Conservation (phyloP, 1,140 invertebrate genomes). For the Megalonaias nervosa region DNA sequence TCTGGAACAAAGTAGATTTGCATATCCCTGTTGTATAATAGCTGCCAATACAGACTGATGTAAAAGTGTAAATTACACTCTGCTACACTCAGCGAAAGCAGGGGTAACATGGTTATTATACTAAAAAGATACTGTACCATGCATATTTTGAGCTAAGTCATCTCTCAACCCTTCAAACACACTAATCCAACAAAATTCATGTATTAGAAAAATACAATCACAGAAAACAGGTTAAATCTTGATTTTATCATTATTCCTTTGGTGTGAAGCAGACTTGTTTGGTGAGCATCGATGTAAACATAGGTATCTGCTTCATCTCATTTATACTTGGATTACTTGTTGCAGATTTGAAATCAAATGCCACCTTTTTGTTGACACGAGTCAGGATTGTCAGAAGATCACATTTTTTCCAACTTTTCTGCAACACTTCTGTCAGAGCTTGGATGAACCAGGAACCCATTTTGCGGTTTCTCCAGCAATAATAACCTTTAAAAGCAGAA, state of each 20-base stretch:
- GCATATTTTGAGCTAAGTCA: no score
- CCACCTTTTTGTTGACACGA: conserved; percentile 90
- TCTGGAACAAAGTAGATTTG: no score
- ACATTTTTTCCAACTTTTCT: conserved; percentile 74
- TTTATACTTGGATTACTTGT: conserved; percentile 86
- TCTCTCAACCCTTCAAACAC: no score
- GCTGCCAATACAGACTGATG: no score
- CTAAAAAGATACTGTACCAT: no score
- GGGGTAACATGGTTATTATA: no score
- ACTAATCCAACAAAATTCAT: no score
- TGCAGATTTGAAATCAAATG: conserved; percentile 92
- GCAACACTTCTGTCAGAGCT: conserved; percentile 86
- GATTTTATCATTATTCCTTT: conserved; percentile 47
- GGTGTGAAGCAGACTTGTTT: conserved; percentile 77
- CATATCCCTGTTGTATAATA: no score
- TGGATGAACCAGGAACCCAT: conserved; percentile 95
- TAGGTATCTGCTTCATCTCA: conserved; percentile 95
- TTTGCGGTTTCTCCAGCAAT: conserved; percentile 95
- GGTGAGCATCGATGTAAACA: conserved; percentile 93
- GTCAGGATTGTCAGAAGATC: conserved; percentile 92
- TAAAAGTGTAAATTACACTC: no score
- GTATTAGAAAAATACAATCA: no score
- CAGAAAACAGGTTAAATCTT: no score
- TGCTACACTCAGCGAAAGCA: no score
- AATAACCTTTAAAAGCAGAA: conserved; percentile 79